Evolutionary conservation across 1,140 invertebrate genomes (phyloP).

Genomic region (Phthorimaea operculella): DNA sequence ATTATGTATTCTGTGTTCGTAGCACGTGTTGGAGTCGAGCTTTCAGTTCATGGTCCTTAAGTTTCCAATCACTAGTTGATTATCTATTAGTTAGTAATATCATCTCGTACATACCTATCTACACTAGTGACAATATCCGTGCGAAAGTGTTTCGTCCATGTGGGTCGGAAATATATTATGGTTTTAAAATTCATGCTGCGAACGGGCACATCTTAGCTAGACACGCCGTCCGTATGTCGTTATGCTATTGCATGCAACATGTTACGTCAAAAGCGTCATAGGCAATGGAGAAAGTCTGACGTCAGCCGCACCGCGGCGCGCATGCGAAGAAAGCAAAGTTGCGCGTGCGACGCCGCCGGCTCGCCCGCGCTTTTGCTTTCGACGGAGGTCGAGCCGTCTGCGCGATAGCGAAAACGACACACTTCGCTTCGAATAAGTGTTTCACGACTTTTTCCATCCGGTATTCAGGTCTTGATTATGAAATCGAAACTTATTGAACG

Average conservation of each 20-base stretch:
- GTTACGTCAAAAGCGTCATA: constrained; percentile 57
- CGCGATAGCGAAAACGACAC: constrained; percentile 62
- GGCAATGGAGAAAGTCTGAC: constrained; percentile 56
- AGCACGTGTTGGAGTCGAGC: no score
- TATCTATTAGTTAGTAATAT: no score
- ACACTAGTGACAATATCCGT: no score
- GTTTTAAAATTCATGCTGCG: constrained; percentile 1
- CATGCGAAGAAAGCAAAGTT: constrained; percentile 60
- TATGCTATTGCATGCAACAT: constrained; percentile 39
- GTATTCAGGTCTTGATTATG: constrained; percentile 62
- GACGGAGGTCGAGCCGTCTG: constrained; percentile 53
- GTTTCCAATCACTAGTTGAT: no score
- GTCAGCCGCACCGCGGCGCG: constrained; percentile 34
- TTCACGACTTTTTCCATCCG: constrained; percentile 56
- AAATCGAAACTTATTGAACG: constrained; percentile 60
- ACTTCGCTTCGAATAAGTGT: constrained; percentile 39
- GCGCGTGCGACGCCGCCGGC: constrained; percentile 35
- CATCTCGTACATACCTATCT: no score
- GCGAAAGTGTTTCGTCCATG: no score
- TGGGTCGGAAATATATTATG: no score
- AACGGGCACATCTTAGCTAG: neutral
- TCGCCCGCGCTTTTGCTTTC: constrained; percentile 52
- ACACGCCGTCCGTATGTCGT: constrained; percentile 8
- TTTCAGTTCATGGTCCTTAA: no score
- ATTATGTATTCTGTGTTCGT: no score